Base-by-base conservation (phyloP, 2,888 invertebrate species). In the Teleiodes luculella region DNA sequence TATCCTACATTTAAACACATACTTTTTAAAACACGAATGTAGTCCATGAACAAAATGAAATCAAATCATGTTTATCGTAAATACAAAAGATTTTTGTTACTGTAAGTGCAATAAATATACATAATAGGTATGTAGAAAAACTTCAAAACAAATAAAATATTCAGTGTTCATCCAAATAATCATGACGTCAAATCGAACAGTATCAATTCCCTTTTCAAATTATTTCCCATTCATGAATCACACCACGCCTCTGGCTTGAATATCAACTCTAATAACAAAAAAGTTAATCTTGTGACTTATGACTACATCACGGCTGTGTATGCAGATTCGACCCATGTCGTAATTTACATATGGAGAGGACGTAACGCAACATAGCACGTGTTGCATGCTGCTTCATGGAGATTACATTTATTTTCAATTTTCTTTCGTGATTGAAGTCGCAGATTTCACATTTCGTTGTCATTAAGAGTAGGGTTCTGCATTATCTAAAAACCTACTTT, bases 391-490 rank as follows among this genome's bases (percentile, higher is more conserved):
- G 62, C 66, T 77, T 70, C 77, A 76, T 70, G 79, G 66, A 70
- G 86, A 82, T 86, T 86, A 84, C 78, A 83, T 83, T 83, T 77
- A 78, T 81, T 78, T 83, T 78, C 84, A 86, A 84, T 85, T 45
- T 66, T 59, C 60, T 55, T 54, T 57, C 39, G 43, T 60, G 57
- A 57, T 64, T 54, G 53, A 39, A 35, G 35, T 33, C 39, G 30
- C 33, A 43, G 43, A 36, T 45, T 45, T 54, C 46, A 37, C 50
- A 49, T 49, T 49, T 14, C 37, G 35, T n/a, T 24, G 37, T 49
- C 37, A 49, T n/a, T 49, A 24, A 49, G 37, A 13, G 31, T 28
- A 13, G 20, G 37, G 36, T 20, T 35, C 24, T 49, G n/a, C n/a
- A n/a, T n/a, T n/a, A 24, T 24, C 24, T 24, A 24, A 24, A 24